These are phyloP conservation scores for Noctilio leporinus DNA, from an alignment of 2,113 vertebrate species.

Conservation along the genomic window DNA sequence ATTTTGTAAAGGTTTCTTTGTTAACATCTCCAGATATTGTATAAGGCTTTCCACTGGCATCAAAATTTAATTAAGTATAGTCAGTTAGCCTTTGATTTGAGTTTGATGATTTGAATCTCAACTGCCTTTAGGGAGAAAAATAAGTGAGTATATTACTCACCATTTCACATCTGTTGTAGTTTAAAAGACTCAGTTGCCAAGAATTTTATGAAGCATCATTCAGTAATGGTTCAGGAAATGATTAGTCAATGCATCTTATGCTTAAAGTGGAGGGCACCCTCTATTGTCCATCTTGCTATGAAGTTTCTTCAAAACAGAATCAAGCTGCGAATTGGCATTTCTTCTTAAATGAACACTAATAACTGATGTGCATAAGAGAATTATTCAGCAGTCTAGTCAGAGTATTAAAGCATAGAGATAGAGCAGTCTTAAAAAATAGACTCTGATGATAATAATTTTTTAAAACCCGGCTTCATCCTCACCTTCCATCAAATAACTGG, in stretches of 20 bases:
- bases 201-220: slow-evolving; percentile 73
- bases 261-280: slow-evolving; percentile 50
- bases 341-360: background rate
- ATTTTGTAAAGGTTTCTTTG: slow-evolving; percentile 44
- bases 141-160: slow-evolving; percentile 66
- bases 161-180: slow-evolving; percentile 71
- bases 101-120: slow-evolving; percentile 71
- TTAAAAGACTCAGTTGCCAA: slow-evolving; percentile 70
- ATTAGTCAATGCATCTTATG: slow-evolving; percentile 47
- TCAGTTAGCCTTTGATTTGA: slow-evolving; percentile 59
- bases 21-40: slow-evolving; percentile 39
- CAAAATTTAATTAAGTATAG: slow-evolving; percentile 63
- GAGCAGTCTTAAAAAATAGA: background rate
- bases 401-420: background rate
- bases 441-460: background rate
- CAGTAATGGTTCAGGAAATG: slow-evolving; percentile 67
- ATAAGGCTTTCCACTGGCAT: slow-evolving; percentile 52
- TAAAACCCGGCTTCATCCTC: background rate
- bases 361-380: background rate
- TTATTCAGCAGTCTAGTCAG: background rate
- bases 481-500: background rate
- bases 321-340: background rate
- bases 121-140: slow-evolving; percentile 68
- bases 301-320: background rate
- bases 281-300: slow-evolving; percentile 50